Evolutionary conservation across 1,140 invertebrate genomes (phyloP).

Genomic region (Eriosoma lanigerum): DNA sequence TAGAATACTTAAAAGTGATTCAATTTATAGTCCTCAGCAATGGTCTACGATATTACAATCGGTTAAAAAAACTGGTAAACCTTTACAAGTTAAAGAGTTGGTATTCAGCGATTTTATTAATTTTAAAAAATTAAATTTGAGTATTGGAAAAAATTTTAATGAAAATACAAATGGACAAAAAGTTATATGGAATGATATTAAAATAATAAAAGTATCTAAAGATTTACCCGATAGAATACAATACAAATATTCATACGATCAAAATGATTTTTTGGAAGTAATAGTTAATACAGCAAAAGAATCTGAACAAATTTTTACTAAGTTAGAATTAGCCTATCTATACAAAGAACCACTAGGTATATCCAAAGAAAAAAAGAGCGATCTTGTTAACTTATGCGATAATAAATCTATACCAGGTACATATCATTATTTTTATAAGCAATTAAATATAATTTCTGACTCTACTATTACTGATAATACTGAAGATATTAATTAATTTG

Average conservation of each 20-base stretch:
- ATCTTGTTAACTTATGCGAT: background rate
- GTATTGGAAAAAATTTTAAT: background rate
- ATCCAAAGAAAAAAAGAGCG: constrained; percentile 1
- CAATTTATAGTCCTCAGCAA: constrained; percentile 13
- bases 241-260: background rate
- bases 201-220: constrained; percentile 29
- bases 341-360: background rate
- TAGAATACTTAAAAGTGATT: background rate
- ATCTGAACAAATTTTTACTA: background rate
- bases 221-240: constrained; percentile 1
- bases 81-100: constrained; percentile 17
- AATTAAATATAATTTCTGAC: background rate
- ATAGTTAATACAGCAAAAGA: background rate
- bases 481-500: background rate
- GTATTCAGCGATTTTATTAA: background rate
- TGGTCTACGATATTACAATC: background rate
- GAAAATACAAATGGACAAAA: constrained; percentile 14
- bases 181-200: background rate
- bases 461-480: background rate
- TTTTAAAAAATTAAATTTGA: background rate
- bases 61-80: constrained; percentile 14
- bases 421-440: constrained; percentile 1
- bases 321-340: background rate
- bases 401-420: background rate
- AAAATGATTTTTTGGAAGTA: background rate